Percentiles rank a stretch among this genome's conserved stretches.
phyloP scores from a whole-genome alignment of 1,140 invertebrate genomes.

The Pantala flavescens region DNA sequence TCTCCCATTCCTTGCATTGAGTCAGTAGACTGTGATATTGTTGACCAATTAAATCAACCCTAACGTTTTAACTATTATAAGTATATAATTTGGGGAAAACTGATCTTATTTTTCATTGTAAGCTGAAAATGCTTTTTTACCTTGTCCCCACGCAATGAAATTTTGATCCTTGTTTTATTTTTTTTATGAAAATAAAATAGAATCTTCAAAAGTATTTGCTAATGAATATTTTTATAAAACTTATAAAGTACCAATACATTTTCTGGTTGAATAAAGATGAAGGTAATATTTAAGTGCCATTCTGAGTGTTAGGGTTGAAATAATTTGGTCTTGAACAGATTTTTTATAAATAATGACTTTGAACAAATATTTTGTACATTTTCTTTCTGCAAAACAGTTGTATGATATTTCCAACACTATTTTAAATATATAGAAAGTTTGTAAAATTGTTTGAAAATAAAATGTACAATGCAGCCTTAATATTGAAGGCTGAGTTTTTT shows the following conservation, averaged over 20 bases:
- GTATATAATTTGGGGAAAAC: neutral
- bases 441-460: neutral
- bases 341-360: neutral
- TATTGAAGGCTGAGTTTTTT: neutral
- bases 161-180: too few species aligned
- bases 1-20: slow-evolving; percentile 1
- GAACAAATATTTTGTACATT: slow-evolving; percentile 10
- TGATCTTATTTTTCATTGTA: neutral
- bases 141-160: neutral
- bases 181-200: neutral
- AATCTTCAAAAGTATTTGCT: neutral
- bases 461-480: neutral
- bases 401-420: neutral
- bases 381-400: neutral
- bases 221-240: neutral
- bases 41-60: neutral
- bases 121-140: neutral
- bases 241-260: neutral
- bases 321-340: slow-evolving; percentile 6
- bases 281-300: neutral
- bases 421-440: neutral
- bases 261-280: neutral
- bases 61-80: neutral
- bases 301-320: neutral
- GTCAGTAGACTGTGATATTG: slow-evolving; percentile 9